phyloP scores from a whole-genome alignment of 2,113 vertebrate genomes.

The Herpailurus yagouaroundi region DNA sequence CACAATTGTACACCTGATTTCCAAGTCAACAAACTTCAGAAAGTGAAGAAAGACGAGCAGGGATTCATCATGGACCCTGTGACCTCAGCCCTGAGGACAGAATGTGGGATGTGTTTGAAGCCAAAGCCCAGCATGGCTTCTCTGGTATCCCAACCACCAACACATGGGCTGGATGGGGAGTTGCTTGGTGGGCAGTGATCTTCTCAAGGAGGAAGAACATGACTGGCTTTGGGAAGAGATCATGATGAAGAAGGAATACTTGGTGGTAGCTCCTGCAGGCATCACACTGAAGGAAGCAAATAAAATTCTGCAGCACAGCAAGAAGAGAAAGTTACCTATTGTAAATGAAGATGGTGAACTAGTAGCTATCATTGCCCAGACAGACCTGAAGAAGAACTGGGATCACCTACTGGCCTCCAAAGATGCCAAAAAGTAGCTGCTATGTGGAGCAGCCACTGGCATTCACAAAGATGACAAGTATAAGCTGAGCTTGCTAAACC shows the following conservation, averaged over 20 bases:
- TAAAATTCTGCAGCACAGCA: constrained; percentile 97
- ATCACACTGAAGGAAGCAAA: constrained; percentile 97
- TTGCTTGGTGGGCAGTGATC: constrained; percentile 95
- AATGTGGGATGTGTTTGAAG: constrained; percentile 95
- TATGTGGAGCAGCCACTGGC: constrained; percentile 95
- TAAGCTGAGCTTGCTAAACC: constrained; percentile 93
- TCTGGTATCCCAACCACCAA: constrained; percentile 98
- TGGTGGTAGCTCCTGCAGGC: constrained; percentile 95
- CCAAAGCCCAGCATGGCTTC: constrained; percentile 96
- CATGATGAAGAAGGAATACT: constrained; percentile 96
- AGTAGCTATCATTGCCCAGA: constrained; percentile 97
- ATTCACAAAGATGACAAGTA: constrained; percentile 96
- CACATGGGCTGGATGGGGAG: constrained; percentile 94
- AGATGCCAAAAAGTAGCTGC: constrained; percentile 95
- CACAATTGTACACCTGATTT: constrained; percentile 99
- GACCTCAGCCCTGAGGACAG: constrained; percentile 94
- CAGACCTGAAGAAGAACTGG: constrained; percentile 97
- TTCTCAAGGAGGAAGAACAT: constrained; percentile 94
- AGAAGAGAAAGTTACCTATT: constrained; percentile 99
- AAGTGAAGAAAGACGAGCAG: constrained; percentile 99
- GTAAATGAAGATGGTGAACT: constrained; percentile 94
- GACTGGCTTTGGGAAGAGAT: constrained; percentile 93
- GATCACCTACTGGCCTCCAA: constrained; percentile 98
- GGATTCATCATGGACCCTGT: constrained; percentile 98
- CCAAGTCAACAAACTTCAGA: constrained; percentile 98